Evolutionary conservation across 1,140 invertebrate genomes (phyloP).

Genomic region (Sycophaga agraensis): DNA sequence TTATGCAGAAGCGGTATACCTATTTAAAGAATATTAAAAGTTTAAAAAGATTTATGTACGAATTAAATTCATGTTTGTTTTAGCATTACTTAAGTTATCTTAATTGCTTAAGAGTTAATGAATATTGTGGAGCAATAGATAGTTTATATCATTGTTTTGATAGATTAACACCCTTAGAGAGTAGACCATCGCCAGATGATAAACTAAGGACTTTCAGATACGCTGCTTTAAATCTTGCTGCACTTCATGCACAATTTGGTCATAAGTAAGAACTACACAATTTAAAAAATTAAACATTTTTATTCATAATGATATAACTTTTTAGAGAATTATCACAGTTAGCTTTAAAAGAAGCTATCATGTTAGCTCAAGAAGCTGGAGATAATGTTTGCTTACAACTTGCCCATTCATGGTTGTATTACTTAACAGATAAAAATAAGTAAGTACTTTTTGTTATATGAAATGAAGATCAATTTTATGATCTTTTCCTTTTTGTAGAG

Average conservation of each 20-base stretch:
- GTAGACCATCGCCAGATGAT: constrained; percentile 62
- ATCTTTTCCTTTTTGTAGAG: constrained; percentile 41
- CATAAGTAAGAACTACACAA: constrained; percentile 67
- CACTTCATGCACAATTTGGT: constrained; percentile 82
- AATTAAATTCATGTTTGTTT: constrained; percentile 44
- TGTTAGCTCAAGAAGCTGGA: constrained; percentile 82
- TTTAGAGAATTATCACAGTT: constrained; percentile 73
- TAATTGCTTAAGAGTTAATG: constrained; percentile 83
- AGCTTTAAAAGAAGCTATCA: constrained; percentile 81
- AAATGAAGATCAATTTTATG: constrained; percentile 14
- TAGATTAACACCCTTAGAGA: constrained; percentile 63
- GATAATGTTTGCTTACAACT: constrained; percentile 84
- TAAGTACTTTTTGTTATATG: constrained; percentile 30
- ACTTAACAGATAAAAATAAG: constrained; percentile 62
- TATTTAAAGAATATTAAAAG: background rate
- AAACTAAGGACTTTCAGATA: constrained; percentile 78
- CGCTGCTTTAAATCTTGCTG: constrained; percentile 85
- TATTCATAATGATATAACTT: constrained; percentile 26
- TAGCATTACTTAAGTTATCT: constrained; percentile 89
- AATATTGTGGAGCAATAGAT: constrained; percentile 82
- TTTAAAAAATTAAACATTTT: constrained; percentile 7
- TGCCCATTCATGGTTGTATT: constrained; percentile 78
- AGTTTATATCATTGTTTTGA: constrained; percentile 86
- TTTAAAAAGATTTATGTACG: background rate
- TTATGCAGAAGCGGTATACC: constrained; percentile 76